Percentiles rank a stretch among this genome's conserved stretches.
These are phyloP conservation scores for Caenorhabditis angaria DNA, from an alignment of 2,888 invertebrate species.

Conservation along the genomic window DNA sequence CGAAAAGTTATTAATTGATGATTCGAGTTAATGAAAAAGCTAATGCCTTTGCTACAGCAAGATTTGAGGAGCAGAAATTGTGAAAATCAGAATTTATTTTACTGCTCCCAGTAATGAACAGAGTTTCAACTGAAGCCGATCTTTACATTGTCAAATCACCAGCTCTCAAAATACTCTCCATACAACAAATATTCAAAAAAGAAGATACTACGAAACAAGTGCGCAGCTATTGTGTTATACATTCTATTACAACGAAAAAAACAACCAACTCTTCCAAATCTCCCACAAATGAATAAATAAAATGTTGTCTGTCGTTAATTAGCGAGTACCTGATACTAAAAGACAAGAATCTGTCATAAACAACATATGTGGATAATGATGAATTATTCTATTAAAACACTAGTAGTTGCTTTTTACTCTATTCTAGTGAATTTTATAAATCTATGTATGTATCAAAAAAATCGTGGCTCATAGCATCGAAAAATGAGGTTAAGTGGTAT, in stretches of 20 bases:
- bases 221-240: not conserved
- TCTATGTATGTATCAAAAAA: too few species aligned
- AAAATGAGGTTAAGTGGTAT: not conserved
- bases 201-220: not conserved
- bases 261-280: not conserved
- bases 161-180: not conserved
- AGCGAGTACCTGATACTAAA: conserved; percentile 37
- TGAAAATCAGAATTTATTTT: too few species aligned
- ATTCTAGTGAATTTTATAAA: too few species aligned
- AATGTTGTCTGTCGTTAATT: conserved; percentile 33
- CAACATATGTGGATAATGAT: conserved; percentile 35
- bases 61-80: too few species aligned
- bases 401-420: not conserved
- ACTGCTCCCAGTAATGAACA: too few species aligned
- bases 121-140: too few species aligned
- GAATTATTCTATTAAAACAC: conserved; percentile 1
- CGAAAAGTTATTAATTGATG: too few species aligned
- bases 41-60: too few species aligned
- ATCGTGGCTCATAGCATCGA: not conserved
- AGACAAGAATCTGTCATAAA: conserved; percentile 34
- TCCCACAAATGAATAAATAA: not conserved
- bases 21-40: too few species aligned
- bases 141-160: not conserved
- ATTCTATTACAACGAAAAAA: not conserved
- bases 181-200: not conserved